Evolutionary conservation across 35 echinoderm and acorn worm species (phyloP), one percentile per base, ranked within the genome.

Genomic region (Amphiura filiformis): DNA sequence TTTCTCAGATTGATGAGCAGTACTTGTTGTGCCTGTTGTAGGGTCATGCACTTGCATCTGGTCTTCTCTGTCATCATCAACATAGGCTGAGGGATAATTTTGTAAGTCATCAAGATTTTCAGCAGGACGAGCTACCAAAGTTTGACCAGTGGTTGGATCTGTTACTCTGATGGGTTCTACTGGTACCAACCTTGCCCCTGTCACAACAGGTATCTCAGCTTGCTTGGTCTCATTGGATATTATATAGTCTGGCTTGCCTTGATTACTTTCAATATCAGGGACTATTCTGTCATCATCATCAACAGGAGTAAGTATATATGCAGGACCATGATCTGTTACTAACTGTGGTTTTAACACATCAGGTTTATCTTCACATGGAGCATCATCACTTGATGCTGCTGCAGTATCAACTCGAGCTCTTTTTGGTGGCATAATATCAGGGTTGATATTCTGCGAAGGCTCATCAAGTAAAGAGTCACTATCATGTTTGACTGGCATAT

Each of bases 261-360:
- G 5, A 47, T 4, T 9, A 47, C 17, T 47, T 17, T 9, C 41
- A 47, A 17, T 17, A 47, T 4, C 41, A 47, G 17, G 17, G 4
- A 17, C 5, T 9, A 47, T 17, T 9, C 41, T 9, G 17, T 47
- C 41, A 47, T 47, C 41, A 26, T 70, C 78, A 81, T 79, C 37
- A 35, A 95, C 35, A 22, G 93, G 89, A 22, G 80, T 81, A 5
- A 93, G 44, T 34, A 79, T 79, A 84, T 90, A 94, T 35, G 92
- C 92, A 22, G 87, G 87, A 32, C 92, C 92, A 86, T 90, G 81
- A 38, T 94, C 88, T 28, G 92, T 94, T 26, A 70, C 17, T 13
- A 70, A 2, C 28, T 70, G 61, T 70, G 61, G 11, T n/a, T 70
- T 1, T 70, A n/a, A 4, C 3, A 70, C 61, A 70, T 15, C 61